phyloP scores from a whole-genome alignment of 2,888 invertebrate species.

The Caenorhabditis macrosperma region DNA sequence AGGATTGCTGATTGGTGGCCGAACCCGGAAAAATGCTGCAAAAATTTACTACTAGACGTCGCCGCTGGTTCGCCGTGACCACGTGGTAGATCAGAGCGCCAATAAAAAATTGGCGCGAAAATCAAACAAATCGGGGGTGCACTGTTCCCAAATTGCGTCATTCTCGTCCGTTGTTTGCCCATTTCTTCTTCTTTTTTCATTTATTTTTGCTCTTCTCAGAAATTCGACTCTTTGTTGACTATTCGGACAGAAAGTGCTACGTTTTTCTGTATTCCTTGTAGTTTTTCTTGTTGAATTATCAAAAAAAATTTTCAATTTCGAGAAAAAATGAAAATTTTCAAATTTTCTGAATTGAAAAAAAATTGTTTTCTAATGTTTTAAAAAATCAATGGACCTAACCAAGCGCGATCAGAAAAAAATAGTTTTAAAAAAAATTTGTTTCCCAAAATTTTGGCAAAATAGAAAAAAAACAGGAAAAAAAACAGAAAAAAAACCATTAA shows the following conservation, averaged over 20 bases:
- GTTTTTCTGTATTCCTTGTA: too few relatives aligned
- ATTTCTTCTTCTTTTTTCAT: neutral
- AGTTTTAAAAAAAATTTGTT: neutral
- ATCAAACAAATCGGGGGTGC: neutral
- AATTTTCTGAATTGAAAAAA: neutral
- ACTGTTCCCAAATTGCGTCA: neutral
- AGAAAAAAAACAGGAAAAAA: neutral
- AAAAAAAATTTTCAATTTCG: too few relatives aligned
- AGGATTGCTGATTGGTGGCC: too few relatives aligned
- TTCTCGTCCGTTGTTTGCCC: neutral
- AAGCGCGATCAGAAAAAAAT: too few relatives aligned
- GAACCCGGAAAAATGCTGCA: too few relatives aligned
- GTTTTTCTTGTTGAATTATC: too few relatives aligned
- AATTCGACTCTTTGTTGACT: neutral
- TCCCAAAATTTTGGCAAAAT: neutral
- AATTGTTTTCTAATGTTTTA: too few relatives aligned
- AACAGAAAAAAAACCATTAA: too few relatives aligned
- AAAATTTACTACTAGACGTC: too few relatives aligned
- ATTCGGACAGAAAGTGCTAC: neutral
- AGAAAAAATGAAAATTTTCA: too few relatives aligned
- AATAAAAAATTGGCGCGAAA: neutral
- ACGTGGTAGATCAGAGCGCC: neutral
- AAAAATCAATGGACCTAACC: neutral
- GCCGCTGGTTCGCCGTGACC: too few relatives aligned
- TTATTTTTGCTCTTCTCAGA: too few relatives aligned